phyloP scores from a whole-genome alignment of 2,888 invertebrate species.

The Eilema sororculum region DNA sequence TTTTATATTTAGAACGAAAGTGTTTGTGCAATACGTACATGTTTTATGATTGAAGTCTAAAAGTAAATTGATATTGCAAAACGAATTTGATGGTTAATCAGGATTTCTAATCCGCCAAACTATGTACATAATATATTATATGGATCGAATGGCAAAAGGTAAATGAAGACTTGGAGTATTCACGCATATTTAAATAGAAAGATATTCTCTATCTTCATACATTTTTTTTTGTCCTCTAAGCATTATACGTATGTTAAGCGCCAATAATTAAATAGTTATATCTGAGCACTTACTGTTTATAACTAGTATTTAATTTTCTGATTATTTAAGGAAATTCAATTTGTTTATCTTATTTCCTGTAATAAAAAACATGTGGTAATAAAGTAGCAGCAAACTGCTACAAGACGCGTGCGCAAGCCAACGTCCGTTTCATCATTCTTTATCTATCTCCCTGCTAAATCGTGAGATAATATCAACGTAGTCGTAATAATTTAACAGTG shows the following conservation, averaged over 20 bases:
- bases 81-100: neutral
- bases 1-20: slow-evolving; percentile 14
- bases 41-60: slow-evolving; percentile 15
- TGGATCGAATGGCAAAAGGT: neutral
- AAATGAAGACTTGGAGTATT: neutral
- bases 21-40: slow-evolving; percentile 8
- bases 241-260: no score
- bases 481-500: slow-evolving; percentile 31
- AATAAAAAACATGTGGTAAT: slow-evolving; percentile 36
- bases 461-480: slow-evolving; percentile 34
- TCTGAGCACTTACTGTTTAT: neutral
- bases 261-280: neutral
- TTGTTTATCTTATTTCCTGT: slow-evolving; percentile 36
- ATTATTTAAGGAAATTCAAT: slow-evolving; percentile 21
- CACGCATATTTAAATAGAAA: no score
- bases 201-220: no score
- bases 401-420: slow-evolving; percentile 42
- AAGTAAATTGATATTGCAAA: slow-evolving; percentile 11
- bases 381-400: slow-evolving; percentile 28
- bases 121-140: neutral
- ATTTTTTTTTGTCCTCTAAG: no score
- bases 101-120: neutral
- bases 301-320: neutral
- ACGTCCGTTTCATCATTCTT: slow-evolving; percentile 49
- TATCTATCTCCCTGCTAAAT: slow-evolving; percentile 29